These are phyloP conservation scores for Silurus aristotelis DNA, from an alignment of 2,797 vertebrate genomes.

Conservation along the genomic window DNA sequence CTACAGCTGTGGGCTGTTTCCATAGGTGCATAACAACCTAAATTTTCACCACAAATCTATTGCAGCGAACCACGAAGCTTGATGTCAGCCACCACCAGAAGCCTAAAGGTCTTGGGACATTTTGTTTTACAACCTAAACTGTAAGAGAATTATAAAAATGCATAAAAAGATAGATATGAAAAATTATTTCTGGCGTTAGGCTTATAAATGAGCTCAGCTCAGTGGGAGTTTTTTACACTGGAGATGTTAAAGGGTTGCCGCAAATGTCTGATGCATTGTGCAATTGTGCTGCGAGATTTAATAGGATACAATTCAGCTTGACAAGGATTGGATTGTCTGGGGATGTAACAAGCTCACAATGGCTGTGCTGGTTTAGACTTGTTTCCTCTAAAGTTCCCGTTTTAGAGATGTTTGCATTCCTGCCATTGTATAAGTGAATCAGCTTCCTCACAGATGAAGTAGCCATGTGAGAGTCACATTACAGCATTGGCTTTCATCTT, in stretches of 20 bases:
- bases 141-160: neutral
- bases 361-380: slow-evolving; percentile 31
- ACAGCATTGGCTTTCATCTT: neutral
- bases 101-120: slow-evolving; percentile 9
- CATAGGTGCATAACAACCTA: slow-evolving; percentile 1
- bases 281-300: slow-evolving; percentile 30
- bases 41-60: neutral
- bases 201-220: neutral
- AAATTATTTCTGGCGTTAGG: neutral
- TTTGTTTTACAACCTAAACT: slow-evolving; percentile 5
- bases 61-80: neutral
- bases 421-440: slow-evolving; percentile 48
- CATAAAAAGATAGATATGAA: neutral
- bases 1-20: slow-evolving; percentile 4
- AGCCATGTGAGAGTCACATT: slow-evolving; percentile 38
- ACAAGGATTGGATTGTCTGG: slow-evolving; percentile 30
- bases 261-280: slow-evolving; percentile 27
- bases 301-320: slow-evolving; percentile 28
- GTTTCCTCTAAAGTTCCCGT: slow-evolving; percentile 37
- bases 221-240: slow-evolving; percentile 16
- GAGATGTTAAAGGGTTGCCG: slow-evolving; percentile 9
- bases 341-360: slow-evolving; percentile 29
- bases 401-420: slow-evolving; percentile 49
- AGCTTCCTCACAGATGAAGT: slow-evolving; percentile 45
- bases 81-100: neutral